Base-by-base conservation (phyloP, 2,888 invertebrate genomes). In the Thera obeliscata region DNA sequence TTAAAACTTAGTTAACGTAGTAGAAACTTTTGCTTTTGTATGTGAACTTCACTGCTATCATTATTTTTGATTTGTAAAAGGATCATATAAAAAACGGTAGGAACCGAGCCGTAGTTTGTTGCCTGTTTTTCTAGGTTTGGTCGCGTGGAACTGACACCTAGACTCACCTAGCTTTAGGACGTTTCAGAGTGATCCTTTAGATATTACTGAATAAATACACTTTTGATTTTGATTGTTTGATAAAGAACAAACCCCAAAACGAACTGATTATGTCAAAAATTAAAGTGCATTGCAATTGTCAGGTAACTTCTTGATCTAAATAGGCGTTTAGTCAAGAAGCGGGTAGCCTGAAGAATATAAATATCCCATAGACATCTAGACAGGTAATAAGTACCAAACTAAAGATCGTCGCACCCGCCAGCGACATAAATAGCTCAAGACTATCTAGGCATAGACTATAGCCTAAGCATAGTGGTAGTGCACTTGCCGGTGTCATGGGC, bases 401-500 rank as follows among this genome's bases (percentile, higher is more conserved):
- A 62, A 62, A 71, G 75, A 70, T 67, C 71, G 75, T 73, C 73
- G 73, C 72, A 56, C 72, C 58, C 67, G 72, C 56, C 66, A 56
- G 52, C 62, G 64, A 56, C 64, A 64, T 58, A 69, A 75, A 75
- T 75, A 75, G 72, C 71, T 33, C 61, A 64, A 64, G 68, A 56
- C 59, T 52, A 55, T 52, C 68, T 70, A 70, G 70, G 68, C 66
- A 66, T 61, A 63, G 69, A 59, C 52, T 48, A 48, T 48, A 54
- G 50, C 22, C 50, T 50, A 52, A 11, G 12, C 46, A 7, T 33
- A 56, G 65, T 66, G 63, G 62, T 68, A 57, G 65, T 75, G 71
- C 72, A 76, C 70, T 75, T 75, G 71, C 59, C 72, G 70, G 63
- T 74, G 75, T 76, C 78, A 77, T 70, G 76, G 76, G 60, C 69